A percentile compares a stretch with the other conserved stretches of the same genome.
Conservation (phyloP, 1,140 invertebrate genomes). For the Sweltsa coloradensis region DNA sequence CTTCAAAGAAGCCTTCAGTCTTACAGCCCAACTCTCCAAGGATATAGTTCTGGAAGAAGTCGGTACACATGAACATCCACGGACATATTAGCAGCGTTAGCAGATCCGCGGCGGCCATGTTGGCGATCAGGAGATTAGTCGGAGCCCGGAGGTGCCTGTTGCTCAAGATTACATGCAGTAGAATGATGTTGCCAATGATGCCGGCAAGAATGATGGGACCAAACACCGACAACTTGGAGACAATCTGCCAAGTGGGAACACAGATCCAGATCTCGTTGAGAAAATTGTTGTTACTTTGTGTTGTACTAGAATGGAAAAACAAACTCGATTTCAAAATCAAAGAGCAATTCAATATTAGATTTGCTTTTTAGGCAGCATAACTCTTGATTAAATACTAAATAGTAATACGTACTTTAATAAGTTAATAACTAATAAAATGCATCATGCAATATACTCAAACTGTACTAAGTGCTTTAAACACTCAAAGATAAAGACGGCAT, state of each 20-base stretch:
- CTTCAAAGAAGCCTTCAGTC: constrained; percentile 54
- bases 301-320: too few relatives aligned
- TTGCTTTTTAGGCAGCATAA: too few relatives aligned
- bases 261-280: constrained; percentile 47
- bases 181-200: constrained; percentile 54
- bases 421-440: too few relatives aligned
- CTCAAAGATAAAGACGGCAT: too few relatives aligned
- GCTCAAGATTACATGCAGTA: constrained; percentile 53
- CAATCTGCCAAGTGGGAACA: constrained; percentile 41
- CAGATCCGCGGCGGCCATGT: constrained; percentile 65
- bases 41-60: constrained; percentile 63
- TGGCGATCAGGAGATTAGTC: constrained; percentile 67
- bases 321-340: too few relatives aligned
- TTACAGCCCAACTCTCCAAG: constrained; percentile 53
- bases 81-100: constrained; percentile 60
- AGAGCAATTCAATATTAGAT: too few relatives aligned
- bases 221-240: constrained; percentile 43
- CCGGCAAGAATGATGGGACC: constrained; percentile 50
- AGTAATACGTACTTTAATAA: too few relatives aligned
- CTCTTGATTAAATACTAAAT: too few relatives aligned
- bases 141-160: constrained; percentile 56
- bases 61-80: constrained; percentile 51
- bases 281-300: constrained; percentile 28
- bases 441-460: too few relatives aligned
- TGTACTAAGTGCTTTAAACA: too few relatives aligned